Base-by-base conservation (phyloP, 2,113 vertebrate genomes). In the Eudyptes chrysolophus region DNA sequence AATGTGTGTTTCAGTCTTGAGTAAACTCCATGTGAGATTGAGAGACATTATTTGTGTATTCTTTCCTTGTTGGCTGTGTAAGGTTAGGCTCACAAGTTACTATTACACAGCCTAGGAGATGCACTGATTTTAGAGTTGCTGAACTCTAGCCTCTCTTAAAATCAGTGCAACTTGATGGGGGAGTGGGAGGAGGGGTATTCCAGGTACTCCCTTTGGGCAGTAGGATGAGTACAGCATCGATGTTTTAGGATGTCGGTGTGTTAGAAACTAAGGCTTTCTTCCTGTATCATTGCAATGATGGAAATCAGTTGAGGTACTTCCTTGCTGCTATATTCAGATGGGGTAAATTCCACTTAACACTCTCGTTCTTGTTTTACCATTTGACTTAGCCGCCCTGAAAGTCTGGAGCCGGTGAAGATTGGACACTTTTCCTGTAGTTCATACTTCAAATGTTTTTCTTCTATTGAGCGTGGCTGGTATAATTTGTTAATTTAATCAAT, bases 31-130 rank as follows among this genome's bases (percentile, higher is more conserved):
- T 10, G 21, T 49, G 55, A 76, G 36, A 58, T 85, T 80, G 24
- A 69, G 77, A 55, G 20, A 14, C 0, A 0, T 7, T 52, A 3
- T 36, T 48, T 42, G 9, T 30, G 5, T 61, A 6, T 12, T 32
- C 24, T 71, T 83, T 49, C 36, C 25, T 60, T 48, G 20, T 34
- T 40, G 52, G 12, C 42, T 36, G 3, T 38, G 30, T 42, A 68
- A 65, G 32, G 27, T 64, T 19, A 48, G 60, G 26, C n/a, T 89
- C 20, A 38, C 9, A 42, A 62, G 24, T 68, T 17, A 24, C 25
- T 61, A 9, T 15, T 49, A 22, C 26, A 6, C 10, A 38, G 48
- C n/a, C 19, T 24, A 48, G 14, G 29, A 42, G 27, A 3, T 30
- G 32, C 16, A 7, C 52, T 54, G 46, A 13, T 95, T 91, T 82